phyloP scores from a whole-genome alignment of 2,113 vertebrate genomes.

The Sorex araneus region DNA sequence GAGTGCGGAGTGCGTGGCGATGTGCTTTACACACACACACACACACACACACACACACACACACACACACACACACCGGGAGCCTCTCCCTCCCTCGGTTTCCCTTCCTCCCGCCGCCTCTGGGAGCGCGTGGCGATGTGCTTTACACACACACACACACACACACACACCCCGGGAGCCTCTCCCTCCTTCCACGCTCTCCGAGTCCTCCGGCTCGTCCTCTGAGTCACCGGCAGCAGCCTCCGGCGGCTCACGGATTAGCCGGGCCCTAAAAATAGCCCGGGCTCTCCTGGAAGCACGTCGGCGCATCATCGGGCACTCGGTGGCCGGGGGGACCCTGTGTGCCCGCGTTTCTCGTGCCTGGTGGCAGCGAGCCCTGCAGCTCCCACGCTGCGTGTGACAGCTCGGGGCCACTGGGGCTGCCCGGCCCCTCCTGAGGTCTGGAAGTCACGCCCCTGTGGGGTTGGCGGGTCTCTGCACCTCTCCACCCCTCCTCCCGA shows the following conservation, averaged over 20 bases:
- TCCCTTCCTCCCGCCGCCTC: too few relatives aligned
- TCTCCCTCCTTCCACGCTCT: too few relatives aligned
- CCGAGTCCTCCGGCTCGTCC: neutral
- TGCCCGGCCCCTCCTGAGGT: neutral
- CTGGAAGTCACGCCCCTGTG: neutral
- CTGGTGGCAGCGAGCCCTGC: neutral
- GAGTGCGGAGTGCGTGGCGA: too few relatives aligned
- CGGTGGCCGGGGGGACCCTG: neutral
- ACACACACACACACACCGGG: too few relatives aligned
- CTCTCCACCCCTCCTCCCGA: too few relatives aligned
- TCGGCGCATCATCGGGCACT: constrained; percentile 24
- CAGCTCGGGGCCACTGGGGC: neutral
- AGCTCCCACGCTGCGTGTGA: neutral
- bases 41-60: too few relatives aligned
- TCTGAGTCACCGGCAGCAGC: constrained; percentile 64
- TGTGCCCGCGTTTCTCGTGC: neutral
- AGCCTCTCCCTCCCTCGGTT: neutral
- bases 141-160: too few relatives aligned
- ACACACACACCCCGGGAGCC: too few relatives aligned
- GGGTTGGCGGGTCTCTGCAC: neutral
- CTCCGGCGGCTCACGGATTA: constrained; percentile 72
- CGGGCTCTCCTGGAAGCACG: neutral
- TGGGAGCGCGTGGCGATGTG: too few relatives aligned
- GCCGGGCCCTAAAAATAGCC: constrained; percentile 76
- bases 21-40: too few relatives aligned